phyloP scores from a whole-genome alignment of 2,888 invertebrate genomes.

The Mechanitis messenoides region DNA sequence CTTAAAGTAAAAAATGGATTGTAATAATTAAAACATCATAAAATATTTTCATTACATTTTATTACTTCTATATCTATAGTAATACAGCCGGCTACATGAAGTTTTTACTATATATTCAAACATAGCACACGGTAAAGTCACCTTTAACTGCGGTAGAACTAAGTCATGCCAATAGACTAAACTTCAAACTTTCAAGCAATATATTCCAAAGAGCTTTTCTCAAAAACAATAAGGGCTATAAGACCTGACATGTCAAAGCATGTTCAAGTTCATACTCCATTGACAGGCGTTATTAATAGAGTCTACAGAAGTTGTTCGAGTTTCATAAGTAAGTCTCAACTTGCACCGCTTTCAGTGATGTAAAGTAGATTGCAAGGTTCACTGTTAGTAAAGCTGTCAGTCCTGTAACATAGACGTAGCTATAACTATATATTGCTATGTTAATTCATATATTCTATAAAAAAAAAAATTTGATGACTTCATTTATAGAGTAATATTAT shows the following conservation, averaged over 20 bases:
- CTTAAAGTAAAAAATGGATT: too few relatives aligned
- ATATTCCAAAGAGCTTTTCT: not conserved
- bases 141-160: not conserved
- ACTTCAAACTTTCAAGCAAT: conserved; percentile 4
- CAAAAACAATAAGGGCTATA: not conserved
- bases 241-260: conserved; percentile 8
- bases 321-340: conserved; percentile 18
- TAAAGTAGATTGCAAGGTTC: conserved; percentile 22
- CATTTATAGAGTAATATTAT: too few relatives aligned
- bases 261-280: conserved; percentile 7
- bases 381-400: conserved; percentile 2
- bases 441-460: too few relatives aligned
- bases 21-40: too few relatives aligned
- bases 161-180: not conserved
- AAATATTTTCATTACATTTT: too few relatives aligned
- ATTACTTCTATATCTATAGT: too few relatives aligned
- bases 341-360: conserved; percentile 14
- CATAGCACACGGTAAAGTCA: not conserved
- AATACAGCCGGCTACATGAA: not conserved
- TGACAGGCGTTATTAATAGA: conserved; percentile 20
- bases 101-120: not conserved
- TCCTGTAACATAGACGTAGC: too few relatives aligned
- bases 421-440: too few relatives aligned
- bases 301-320: conserved; percentile 17
- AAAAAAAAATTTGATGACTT: too few relatives aligned